Percentiles rank a stretch among this genome's conserved stretches.
These are phyloP conservation scores for Pinna nobilis DNA, from an alignment of 1,140 invertebrate species.

Conservation along the genomic window DNA sequence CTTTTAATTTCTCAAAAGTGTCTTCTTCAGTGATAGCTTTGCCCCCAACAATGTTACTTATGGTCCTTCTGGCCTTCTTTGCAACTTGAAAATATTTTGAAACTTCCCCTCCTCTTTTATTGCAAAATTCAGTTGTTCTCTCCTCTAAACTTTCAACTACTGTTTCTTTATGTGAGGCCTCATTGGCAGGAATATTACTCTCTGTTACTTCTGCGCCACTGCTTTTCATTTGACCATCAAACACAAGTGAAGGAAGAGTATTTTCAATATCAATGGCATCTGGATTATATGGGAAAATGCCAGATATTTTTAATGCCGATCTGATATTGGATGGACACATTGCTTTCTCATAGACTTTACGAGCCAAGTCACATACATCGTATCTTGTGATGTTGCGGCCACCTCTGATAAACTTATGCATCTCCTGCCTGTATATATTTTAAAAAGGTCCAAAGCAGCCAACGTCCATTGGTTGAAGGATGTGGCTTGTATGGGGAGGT, in stretches of 20 bases:
- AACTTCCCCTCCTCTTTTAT: not conserved
- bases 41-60: not conserved
- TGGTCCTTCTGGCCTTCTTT: conserved; percentile 4
- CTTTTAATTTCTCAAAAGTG: not conserved
- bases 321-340: conserved; percentile 24
- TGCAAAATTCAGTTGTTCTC: not conserved
- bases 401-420: not conserved
- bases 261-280: not conserved
- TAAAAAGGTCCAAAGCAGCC: conserved; percentile 18
- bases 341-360: conserved; percentile 13
- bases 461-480: conserved; percentile 18
- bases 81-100: not conserved
- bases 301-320: conserved; percentile 26
- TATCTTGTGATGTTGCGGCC: not conserved
- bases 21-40: conserved; percentile 5
- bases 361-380: not conserved
- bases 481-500: not conserved
- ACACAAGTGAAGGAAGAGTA: not conserved
- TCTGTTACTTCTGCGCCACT: not conserved
- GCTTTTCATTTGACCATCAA: not conserved
- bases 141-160: not conserved
- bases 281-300: conserved; percentile 30
- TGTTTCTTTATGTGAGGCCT: too few species aligned
- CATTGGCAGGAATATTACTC: not conserved
- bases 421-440: conserved; percentile 11